Evolutionary conservation across 2,888 invertebrate species (phyloP), one percentile per base, ranked within the genome.

Genomic region (Pseudococcus viburni): DNA sequence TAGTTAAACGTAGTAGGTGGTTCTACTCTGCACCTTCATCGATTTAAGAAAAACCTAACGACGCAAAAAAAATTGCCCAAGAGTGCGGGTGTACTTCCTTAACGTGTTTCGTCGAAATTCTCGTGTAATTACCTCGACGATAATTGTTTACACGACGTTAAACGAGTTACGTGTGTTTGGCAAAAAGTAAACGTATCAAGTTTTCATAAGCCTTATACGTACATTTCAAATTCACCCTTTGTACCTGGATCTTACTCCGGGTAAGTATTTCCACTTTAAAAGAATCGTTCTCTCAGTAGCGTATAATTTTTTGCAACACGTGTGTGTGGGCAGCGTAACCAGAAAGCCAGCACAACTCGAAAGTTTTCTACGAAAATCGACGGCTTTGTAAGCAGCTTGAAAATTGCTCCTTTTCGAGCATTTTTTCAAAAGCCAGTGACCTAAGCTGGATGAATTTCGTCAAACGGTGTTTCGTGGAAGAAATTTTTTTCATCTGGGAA

Each of bases 71-170:
- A 5, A 26, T 12, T 51, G 12, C 9, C 51, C 17, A n/a, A 59
- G 19, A 17, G 17, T 17, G 12, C 17, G 17, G 17, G 55, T 17
- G 55, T 12, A 12, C 2, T 17, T 9, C 33, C 26, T 73, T 11
- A 15, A 3, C 12, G 6, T 26, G 68, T 73, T 73, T 12, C 33
- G 68, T 12, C 15, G 12, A 73, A 73, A 80, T 80, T 80, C 19
- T 80, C 80, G 39, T 46, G 42, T 80, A 80, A 39, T 80, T 42
- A 80, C 46, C 26, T 42, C 39, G 19, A 42, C 80, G 80, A 42
- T 80, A 80, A 80, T 80, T 80, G 80, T 80, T 80, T 80, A 42
- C 42, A 22, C 80, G 80, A 80, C 80, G 42, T 80, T n/a, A 42
- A 80, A 80, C 80, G 80, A 80, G 80, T 80, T 80, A 42, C 80